Conservation (phyloP, 1,140 invertebrate species). For the Calliopsis andreniformis region DNA sequence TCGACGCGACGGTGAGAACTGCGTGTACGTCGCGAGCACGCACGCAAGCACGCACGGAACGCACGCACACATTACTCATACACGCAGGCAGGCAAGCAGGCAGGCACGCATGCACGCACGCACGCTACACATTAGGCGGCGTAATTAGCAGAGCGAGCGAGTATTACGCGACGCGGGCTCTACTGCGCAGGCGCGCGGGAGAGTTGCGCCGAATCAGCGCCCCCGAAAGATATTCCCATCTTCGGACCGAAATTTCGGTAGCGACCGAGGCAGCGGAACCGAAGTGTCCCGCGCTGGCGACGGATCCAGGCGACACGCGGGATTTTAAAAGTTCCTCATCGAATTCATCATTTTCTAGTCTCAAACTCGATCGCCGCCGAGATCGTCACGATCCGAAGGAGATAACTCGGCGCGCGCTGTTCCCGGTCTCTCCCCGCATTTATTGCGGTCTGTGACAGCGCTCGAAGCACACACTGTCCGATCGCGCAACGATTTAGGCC, state of each 20-base stretch:
- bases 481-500: slow-evolving; percentile 59
- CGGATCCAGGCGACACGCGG: no score
- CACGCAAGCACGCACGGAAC: slow-evolving; percentile 50
- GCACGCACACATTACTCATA: slow-evolving; percentile 63
- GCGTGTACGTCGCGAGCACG: slow-evolving; percentile 62
- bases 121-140: slow-evolving; percentile 71
- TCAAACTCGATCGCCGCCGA: neutral
- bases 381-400: neutral
- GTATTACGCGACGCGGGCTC: slow-evolving; percentile 62
- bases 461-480: slow-evolving; percentile 62
- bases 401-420: slow-evolving; percentile 18
- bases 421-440: slow-evolving; percentile 41
- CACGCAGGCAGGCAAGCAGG: slow-evolving; percentile 56
- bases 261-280: no score
- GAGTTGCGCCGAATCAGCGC: slow-evolving; percentile 28
- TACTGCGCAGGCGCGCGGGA: slow-evolving; percentile 56
- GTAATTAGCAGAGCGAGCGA: slow-evolving; percentile 73
- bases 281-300: no score
- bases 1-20: slow-evolving; percentile 57
- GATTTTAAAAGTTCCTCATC: no score
- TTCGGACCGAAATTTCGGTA: neutral
- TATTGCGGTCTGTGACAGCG: slow-evolving; percentile 54
- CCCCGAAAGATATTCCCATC: slow-evolving; percentile 35
- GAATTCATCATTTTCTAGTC: neutral
- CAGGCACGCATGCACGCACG: slow-evolving; percentile 63